phyloP scores from a whole-genome alignment of 2,113 vertebrate species.

The Aegithalos caudatus region DNA sequence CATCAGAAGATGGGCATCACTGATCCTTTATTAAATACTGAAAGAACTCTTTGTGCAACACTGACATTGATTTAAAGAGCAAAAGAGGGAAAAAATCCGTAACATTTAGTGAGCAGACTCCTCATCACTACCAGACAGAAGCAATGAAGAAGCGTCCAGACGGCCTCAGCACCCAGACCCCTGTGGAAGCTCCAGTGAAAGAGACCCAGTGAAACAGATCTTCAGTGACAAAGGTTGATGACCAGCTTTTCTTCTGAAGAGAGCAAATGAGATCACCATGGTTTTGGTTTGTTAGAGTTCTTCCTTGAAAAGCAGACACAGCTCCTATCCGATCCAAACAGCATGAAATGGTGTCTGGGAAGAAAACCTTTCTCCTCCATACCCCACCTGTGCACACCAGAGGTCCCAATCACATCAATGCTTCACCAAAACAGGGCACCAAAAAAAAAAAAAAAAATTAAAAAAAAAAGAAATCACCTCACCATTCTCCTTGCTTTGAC shows the following conservation, averaged over 20 bases:
- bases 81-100: not conserved
- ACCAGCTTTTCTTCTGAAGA: not conserved
- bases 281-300: not conserved
- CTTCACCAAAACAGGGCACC: not conserved
- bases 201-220: not conserved
- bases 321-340: not conserved
- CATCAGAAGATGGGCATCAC: not conserved
- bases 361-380: not conserved
- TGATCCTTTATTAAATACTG: not conserved
- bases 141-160: not conserved
- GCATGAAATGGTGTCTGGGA: accelerated
- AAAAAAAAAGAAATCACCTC: not conserved
- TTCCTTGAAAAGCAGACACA: not conserved
- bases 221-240: not conserved
- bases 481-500: not conserved
- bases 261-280: not conserved
- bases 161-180: not conserved
- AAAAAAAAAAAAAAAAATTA: no score
- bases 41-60: not conserved
- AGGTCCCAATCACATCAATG: not conserved
- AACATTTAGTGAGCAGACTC: not conserved
- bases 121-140: accelerated
- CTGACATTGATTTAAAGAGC: not conserved
- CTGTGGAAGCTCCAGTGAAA: not conserved
- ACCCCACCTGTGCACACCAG: not conserved